Percentiles rank a stretch among this genome's conserved stretches.
Evolutionary conservation across 2,797 vertebrate species (phyloP).

Genomic region (Champsocephalus esox): DNA sequence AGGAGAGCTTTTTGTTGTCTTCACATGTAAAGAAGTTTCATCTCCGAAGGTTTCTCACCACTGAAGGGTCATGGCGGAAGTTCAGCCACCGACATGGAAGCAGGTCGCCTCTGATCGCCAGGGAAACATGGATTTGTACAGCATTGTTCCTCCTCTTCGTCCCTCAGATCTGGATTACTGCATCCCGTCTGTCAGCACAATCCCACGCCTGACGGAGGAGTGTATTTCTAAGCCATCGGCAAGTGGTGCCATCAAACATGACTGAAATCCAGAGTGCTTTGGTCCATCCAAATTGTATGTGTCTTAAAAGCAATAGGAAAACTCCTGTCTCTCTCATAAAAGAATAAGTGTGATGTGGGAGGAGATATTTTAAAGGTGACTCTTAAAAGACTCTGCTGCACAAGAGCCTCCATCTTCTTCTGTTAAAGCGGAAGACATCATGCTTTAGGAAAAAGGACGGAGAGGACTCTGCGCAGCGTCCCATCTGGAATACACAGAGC

Average conservation of each 20-base stretch:
- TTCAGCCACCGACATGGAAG: constrained; percentile 18
- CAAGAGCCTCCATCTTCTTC: constrained; percentile 49
- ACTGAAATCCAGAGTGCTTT: constrained; percentile 67
- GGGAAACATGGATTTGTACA: constrained; percentile 59
- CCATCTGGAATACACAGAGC: constrained; percentile 56
- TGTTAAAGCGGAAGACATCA: constrained; percentile 32
- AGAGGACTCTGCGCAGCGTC: constrained; percentile 40
- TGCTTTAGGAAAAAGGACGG: constrained; percentile 33
- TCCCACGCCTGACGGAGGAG: constrained; percentile 45
- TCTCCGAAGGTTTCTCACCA: constrained; percentile 1
- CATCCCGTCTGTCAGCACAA: constrained; percentile 48
- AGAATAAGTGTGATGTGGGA: constrained; percentile 7
- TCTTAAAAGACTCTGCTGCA: constrained; percentile 40
- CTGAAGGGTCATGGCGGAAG: neutral
- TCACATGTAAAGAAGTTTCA: constrained; percentile 12
- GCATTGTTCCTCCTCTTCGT: constrained; percentile 12
- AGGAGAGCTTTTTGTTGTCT: constrained; percentile 23
- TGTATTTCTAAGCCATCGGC: constrained; percentile 74
- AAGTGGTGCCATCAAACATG: constrained; percentile 65
- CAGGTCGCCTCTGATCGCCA: constrained; percentile 18
- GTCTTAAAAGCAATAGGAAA: constrained; percentile 84
- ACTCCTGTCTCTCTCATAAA: constrained; percentile 35
- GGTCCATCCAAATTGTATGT: constrained; percentile 61
- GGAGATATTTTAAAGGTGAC: constrained; percentile 28
- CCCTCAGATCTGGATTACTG: constrained; percentile 51